These are phyloP conservation scores for Saguinus imperator DNA, from an alignment of 2,113 vertebrate genomes.

Conservation along the genomic window DNA sequence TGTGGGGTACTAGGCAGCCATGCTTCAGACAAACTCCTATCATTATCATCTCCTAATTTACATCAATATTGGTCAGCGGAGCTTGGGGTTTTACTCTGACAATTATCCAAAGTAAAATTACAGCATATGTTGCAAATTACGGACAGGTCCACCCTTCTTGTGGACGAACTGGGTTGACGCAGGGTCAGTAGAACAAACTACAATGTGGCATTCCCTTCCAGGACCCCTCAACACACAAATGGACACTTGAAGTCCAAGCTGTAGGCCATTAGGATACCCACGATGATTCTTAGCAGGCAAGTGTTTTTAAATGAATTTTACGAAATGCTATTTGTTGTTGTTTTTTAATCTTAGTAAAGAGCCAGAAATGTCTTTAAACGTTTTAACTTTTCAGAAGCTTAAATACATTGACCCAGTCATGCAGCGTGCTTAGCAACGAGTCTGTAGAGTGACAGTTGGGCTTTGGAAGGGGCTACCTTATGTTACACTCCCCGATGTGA, in stretches of 20 bases:
- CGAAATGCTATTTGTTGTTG: neutral
- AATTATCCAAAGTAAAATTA: neutral
- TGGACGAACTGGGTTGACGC: neutral
- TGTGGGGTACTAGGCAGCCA: too few relatives aligned
- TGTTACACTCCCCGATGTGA: neutral
- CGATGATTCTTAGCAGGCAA: neutral
- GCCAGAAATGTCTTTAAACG: neutral
- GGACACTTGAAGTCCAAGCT: neutral
- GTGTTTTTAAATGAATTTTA: neutral
- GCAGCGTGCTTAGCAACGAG: neutral
- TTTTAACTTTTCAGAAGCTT: neutral
- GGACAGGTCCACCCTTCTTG: neutral
- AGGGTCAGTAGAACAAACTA: neutral
- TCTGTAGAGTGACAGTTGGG: neutral
- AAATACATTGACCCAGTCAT: neutral
- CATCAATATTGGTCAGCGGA: neutral
- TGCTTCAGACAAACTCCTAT: neutral
- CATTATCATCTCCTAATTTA: neutral
- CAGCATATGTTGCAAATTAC: neutral
- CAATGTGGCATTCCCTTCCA: fast-evolving
- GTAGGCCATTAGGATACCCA: neutral
- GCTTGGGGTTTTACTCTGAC: neutral
- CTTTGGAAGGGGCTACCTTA: neutral
- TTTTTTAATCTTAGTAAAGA: neutral
- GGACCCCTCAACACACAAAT: neutral